These are phyloP conservation scores for Tenebrosternarchus preto DNA, from an alignment of 2,113 vertebrate genomes.

Conservation along the genomic window DNA sequence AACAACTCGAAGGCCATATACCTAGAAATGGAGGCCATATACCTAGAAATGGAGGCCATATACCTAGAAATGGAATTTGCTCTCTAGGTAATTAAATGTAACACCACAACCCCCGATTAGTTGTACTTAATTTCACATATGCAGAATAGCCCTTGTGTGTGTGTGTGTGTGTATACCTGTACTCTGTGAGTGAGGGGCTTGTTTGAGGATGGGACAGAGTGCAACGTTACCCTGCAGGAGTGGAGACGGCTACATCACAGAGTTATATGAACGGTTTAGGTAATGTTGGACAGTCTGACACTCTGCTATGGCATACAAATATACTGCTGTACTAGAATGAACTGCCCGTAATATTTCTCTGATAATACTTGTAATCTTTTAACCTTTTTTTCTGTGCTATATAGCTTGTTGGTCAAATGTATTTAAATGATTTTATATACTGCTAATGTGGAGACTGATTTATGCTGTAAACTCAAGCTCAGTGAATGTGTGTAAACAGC, in stretches of 20 bases:
- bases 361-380: too few species aligned
- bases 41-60: too few species aligned
- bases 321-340: neutral
- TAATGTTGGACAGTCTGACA: slow-evolving; percentile 49
- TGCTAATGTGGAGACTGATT: too few species aligned
- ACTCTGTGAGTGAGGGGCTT: neutral
- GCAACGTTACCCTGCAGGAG: slow-evolving; percentile 60
- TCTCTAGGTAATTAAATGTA: slow-evolving; percentile 66
- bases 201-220: slow-evolving; percentile 70
- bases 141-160: slow-evolving; percentile 59
- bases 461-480: too few species aligned
- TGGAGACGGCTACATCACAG: slow-evolving; percentile 65
- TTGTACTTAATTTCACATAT: too few species aligned
- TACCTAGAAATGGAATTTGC: too few species aligned
- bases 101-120: slow-evolving; percentile 7
- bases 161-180: neutral
- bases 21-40: too few species aligned
- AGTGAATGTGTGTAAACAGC: neutral
- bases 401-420: too few species aligned
- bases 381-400: too few species aligned
- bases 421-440: too few species aligned
- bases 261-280: slow-evolving; percentile 72
- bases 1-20: neutral
- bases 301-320: neutral
- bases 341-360: neutral